phyloP scores from a whole-genome alignment of 2,888 invertebrate species.

The Panzeria rudis region DNA sequence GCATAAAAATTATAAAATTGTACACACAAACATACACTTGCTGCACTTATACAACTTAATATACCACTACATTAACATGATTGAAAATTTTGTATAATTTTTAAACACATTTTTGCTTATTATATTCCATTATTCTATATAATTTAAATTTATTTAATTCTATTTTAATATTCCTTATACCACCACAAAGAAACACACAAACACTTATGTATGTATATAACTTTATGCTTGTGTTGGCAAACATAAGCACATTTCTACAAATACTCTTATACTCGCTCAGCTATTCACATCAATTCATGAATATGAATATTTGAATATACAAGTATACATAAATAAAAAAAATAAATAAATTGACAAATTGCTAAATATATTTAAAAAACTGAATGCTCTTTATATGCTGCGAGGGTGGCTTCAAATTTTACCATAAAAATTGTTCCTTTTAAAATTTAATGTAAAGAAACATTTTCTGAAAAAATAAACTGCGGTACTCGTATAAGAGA shows the following conservation, averaged over 20 bases:
- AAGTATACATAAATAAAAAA: constrained; percentile 3
- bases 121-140: background rate
- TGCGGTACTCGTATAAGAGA: no score
- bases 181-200: background rate
- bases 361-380: background rate
- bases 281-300: constrained; percentile 21
- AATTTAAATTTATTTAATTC: constrained; percentile 22
- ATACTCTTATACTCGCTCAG: background rate
- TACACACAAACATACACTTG: background rate
- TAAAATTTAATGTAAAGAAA: no score
- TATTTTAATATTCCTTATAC: constrained; percentile 31
- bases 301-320: constrained; percentile 26
- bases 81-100: constrained; percentile 8
- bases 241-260: background rate
- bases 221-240: background rate
- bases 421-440: no score
- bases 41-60: background rate
- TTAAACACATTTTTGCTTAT: constrained; percentile 15
- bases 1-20: constrained; percentile 34
- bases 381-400: background rate
- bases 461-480: no score
- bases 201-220: background rate
- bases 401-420: background rate
- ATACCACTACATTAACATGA: background rate
- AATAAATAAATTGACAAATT: constrained; percentile 45